A percentile compares a stretch with the other conserved stretches of the same genome.
phyloP scores from a whole-genome alignment of 2,888 invertebrate species.

The Campoplex capitator region DNA sequence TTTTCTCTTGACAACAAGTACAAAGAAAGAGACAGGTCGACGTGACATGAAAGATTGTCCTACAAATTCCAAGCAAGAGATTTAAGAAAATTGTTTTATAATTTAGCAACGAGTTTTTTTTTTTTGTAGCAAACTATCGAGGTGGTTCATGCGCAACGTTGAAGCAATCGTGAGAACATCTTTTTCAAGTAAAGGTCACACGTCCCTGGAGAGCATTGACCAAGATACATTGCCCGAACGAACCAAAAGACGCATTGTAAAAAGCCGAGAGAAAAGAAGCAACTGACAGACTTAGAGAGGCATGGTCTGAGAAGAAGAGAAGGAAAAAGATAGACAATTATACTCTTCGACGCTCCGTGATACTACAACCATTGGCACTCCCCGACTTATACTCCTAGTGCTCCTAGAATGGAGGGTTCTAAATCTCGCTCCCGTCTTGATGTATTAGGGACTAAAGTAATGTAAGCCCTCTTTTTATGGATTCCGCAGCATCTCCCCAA shows the following conservation, averaged over 20 bases:
- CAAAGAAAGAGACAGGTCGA: no score
- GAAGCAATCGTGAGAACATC: slow-evolving; percentile 20
- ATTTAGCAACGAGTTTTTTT: background rate
- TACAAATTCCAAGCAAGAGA: background rate
- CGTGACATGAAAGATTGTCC: background rate
- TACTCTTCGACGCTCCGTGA: slow-evolving; percentile 19
- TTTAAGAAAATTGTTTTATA: background rate
- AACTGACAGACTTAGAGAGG: background rate
- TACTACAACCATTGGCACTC: slow-evolving; percentile 3
- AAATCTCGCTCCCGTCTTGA: slow-evolving; percentile 54
- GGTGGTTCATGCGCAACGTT: slow-evolving; percentile 26
- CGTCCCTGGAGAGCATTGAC: slow-evolving; percentile 69
- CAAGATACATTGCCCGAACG: slow-evolving; percentile 68
- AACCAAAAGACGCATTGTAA: slow-evolving; percentile 25
- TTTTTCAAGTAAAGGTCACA: slow-evolving; percentile 44
- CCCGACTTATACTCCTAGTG: slow-evolving; percentile 60
- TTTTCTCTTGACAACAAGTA: no score
- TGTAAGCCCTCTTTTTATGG: background rate
- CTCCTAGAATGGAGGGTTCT: slow-evolving; percentile 64
- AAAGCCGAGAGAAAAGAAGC: background rate
- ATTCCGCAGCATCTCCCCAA: background rate
- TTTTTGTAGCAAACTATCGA: slow-evolving; percentile 36
- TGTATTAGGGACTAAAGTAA: slow-evolving; percentile 14
- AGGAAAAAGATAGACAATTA: background rate
- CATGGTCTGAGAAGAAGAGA: background rate